Evolutionary conservation across 2,113 vertebrate species (phyloP).

Genomic region (Indicator maculatus): DNA sequence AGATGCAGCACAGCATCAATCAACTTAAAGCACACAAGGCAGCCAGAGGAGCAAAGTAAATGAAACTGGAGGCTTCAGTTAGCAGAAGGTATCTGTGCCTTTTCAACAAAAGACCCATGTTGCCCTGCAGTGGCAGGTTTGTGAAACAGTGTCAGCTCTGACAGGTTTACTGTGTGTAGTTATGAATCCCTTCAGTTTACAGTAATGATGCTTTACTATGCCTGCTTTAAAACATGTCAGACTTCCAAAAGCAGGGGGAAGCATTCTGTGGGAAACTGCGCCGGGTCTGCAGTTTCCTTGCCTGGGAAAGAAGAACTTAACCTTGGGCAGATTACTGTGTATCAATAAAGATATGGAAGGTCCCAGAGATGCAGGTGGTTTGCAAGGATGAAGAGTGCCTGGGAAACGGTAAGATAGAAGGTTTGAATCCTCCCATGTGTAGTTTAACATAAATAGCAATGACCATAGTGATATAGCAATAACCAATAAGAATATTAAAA

Average conservation of each 20-base stretch:
- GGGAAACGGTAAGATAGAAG: no score
- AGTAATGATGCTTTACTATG: constrained; percentile 5
- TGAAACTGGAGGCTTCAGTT: neutral
- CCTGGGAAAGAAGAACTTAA: no score
- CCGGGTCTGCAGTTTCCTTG: no score
- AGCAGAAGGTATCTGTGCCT: neutral
- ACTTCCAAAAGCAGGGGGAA: neutral
- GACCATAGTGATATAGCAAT: no score
- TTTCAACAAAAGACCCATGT: neutral
- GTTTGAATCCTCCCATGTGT: no score
- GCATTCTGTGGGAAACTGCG: no score
- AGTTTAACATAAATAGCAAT: no score
- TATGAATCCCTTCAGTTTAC: constrained; percentile 11
- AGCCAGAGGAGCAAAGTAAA: neutral
- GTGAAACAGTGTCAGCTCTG: neutral
- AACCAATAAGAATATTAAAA: no score
- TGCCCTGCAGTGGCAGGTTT: neutral
- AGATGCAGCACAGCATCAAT: neutral
- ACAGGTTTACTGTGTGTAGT: neutral
- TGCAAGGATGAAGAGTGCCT: no score
- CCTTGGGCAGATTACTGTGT: no score
- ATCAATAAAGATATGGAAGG: no score
- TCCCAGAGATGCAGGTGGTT: no score
- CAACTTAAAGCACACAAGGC: fast-evolving
- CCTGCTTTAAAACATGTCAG: neutral